Conservation (phyloP, 2,113 vertebrate genomes). For the Hucho hucho region DNA sequence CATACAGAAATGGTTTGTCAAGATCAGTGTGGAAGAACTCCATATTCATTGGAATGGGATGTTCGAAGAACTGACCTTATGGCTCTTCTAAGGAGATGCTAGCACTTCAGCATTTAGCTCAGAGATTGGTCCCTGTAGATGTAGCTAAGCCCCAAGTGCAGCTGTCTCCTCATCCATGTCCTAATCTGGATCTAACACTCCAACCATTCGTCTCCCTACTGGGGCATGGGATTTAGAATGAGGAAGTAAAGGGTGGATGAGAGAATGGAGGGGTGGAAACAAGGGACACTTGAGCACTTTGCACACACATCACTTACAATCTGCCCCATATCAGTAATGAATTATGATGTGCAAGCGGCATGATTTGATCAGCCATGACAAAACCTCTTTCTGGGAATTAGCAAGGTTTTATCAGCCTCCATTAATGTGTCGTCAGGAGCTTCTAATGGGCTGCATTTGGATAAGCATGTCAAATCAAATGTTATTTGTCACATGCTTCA, state of each 20-base stretch:
- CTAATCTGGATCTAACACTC: neutral
- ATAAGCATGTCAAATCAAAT: no score
- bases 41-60: no score
- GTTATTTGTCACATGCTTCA: no score
- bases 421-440: slow-evolving; percentile 59
- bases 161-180: neutral
- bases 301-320: slow-evolving; percentile 59
- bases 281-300: slow-evolving; percentile 45
- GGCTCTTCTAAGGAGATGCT: neutral
- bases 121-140: neutral
- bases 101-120: neutral
- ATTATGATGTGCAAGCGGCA: slow-evolving; percentile 61
- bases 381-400: slow-evolving; percentile 51
- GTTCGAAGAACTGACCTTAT: neutral
- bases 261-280: slow-evolving; percentile 31
- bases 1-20: no score
- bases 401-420: slow-evolving; percentile 59
- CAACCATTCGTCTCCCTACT: neutral
- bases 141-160: neutral
- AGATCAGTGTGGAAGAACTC: no score
- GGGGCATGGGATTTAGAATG: neutral
- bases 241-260: slow-evolving; percentile 33
- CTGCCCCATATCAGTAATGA: slow-evolving; percentile 69
- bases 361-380: slow-evolving; percentile 62
- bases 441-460: slow-evolving; percentile 54